These are phyloP conservation scores for Eupithecia inturbata DNA, from an alignment of 2,888 invertebrate species.

Conservation along the genomic window DNA sequence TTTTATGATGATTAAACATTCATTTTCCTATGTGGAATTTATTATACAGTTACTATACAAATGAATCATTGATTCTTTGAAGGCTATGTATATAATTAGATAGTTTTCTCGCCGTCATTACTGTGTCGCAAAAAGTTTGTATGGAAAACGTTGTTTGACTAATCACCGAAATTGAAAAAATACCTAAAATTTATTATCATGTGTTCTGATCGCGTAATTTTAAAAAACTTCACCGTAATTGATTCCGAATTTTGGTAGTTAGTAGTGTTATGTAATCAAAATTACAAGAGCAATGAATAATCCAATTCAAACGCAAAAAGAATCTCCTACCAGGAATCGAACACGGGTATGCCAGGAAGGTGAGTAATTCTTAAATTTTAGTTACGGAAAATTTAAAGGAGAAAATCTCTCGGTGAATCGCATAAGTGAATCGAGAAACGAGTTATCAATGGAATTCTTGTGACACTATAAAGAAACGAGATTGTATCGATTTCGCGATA, in stretches of 20 bases:
- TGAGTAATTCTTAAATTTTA: neutral
- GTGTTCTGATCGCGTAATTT: too few relatives aligned
- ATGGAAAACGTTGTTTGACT: neutral
- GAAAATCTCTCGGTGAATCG: neutral
- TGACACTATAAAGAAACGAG: constrained; percentile 14
- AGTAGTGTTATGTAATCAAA: neutral
- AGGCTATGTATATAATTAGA: too few relatives aligned
- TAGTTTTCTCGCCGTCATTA: too few relatives aligned
- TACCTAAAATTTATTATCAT: too few relatives aligned
- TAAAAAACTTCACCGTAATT: too few relatives aligned
- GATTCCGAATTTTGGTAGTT: neutral
- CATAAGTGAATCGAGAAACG: neutral
- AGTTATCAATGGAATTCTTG: constrained; percentile 21
- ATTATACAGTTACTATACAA: neutral
- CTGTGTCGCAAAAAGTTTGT: neutral
- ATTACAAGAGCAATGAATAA: neutral
- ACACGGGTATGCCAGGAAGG: neutral
- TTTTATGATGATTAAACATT: constrained; percentile 20
- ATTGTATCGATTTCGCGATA: constrained; percentile 25
- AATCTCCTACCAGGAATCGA: neutral
- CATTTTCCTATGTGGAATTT: neutral
- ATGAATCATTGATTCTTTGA: neutral
- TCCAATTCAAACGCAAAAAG: neutral
- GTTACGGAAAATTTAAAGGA: neutral
- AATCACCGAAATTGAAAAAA: neutral